A percentile compares a stretch with the other conserved stretches of the same genome.
These are phyloP conservation scores for Drosophila neonasuta DNA, from an alignment of 2,888 invertebrate genomes.

Conservation along the genomic window DNA sequence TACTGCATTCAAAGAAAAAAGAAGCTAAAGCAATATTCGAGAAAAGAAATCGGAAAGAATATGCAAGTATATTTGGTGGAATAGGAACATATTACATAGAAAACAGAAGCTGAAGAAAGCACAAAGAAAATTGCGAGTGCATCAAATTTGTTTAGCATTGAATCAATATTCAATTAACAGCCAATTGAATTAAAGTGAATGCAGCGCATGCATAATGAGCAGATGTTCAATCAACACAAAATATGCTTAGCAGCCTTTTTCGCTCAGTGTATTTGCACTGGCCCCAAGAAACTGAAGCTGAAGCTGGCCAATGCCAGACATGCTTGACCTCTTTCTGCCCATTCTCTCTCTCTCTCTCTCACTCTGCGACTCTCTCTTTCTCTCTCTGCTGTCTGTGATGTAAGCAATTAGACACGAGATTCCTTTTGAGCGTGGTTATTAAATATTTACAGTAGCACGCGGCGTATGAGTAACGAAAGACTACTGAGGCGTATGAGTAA, in stretches of 20 bases:
- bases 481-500: slow-evolving; percentile 12
- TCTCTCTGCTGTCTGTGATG: slow-evolving; percentile 17
- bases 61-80: no score
- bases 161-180: no score
- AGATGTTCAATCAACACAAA: slow-evolving; percentile 4
- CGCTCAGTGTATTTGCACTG: slow-evolving; percentile 15
- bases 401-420: slow-evolving; percentile 38
- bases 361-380: background rate
- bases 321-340: background rate
- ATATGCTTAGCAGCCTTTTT: slow-evolving; percentile 5
- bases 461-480: slow-evolving; percentile 61
- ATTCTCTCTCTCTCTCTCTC: background rate
- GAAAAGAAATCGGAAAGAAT: no score
- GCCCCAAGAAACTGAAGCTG: background rate
- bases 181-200: no score
- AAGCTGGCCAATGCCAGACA: slow-evolving; percentile 6
- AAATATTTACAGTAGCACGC: slow-evolving; percentile 46
- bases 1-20: no score
- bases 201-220: background rate
- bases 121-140: no score
- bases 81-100: no score
- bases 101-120: no score
- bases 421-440: slow-evolving; percentile 43
- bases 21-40: no score
- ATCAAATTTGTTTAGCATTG: no score